phyloP scores from a whole-genome alignment of 1,140 invertebrate genomes.

The Riptortus pedestris region DNA sequence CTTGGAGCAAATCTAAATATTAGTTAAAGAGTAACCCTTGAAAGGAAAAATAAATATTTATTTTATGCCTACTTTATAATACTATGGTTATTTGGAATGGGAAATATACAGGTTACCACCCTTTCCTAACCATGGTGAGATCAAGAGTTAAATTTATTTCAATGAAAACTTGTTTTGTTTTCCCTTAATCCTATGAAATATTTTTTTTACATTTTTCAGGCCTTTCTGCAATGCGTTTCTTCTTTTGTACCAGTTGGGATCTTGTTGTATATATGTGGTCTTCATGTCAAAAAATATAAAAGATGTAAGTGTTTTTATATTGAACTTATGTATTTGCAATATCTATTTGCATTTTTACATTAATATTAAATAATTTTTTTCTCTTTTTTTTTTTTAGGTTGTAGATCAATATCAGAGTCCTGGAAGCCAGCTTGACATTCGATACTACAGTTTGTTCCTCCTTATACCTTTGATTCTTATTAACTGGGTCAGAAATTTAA shows the following conservation, averaged over 20 bases:
- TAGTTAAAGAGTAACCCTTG: too few relatives aligned
- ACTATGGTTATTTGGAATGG: too few relatives aligned
- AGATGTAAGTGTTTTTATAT: constrained; percentile 40
- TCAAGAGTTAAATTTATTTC: too few relatives aligned
- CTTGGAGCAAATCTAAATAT: too few relatives aligned
- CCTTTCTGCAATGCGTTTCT: constrained; percentile 56
- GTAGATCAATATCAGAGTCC: constrained; percentile 40
- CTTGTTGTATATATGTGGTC: constrained; percentile 79
- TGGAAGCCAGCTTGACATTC: constrained; percentile 34
- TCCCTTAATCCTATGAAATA: too few relatives aligned
- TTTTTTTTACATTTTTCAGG: constrained; percentile 40
- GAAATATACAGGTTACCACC: too few relatives aligned
- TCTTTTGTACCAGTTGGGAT: constrained; percentile 72
- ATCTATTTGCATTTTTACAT: neutral
- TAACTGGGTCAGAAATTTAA: constrained; percentile 59
- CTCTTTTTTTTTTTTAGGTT: constrained; percentile 36
- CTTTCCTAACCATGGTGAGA: too few relatives aligned
- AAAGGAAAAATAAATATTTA: too few relatives aligned
- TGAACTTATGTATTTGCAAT: too few relatives aligned
- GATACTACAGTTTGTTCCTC: constrained; percentile 46
- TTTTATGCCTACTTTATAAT: too few relatives aligned
- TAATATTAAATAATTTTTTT: neutral
- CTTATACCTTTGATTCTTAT: constrained; percentile 56
- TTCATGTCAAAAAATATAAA: constrained; percentile 68
- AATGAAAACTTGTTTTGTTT: too few relatives aligned